phyloP scores from a whole-genome alignment of 2,888 invertebrate genomes.

The Philonicus albiceps region DNA sequence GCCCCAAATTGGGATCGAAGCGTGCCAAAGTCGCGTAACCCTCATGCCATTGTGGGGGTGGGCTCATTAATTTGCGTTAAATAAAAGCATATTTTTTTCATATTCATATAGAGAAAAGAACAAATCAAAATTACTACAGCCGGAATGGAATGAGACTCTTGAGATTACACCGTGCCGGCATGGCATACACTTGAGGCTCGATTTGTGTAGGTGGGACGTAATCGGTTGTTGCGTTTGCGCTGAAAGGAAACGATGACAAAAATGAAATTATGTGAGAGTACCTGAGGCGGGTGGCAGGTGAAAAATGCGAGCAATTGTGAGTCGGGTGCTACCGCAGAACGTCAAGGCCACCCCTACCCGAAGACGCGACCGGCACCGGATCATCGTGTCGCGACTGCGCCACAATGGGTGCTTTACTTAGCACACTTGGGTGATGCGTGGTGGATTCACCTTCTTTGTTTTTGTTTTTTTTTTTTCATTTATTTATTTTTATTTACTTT shows the following conservation, averaged over 20 bases:
- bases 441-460: constrained; percentile 19
- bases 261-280: background rate
- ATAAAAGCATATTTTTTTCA: background rate
- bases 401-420: constrained; percentile 1
- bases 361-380: background rate
- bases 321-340: constrained; percentile 14
- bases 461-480: background rate
- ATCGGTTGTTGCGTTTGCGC: background rate
- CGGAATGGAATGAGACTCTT: background rate
- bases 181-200: background rate
- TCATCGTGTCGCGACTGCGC: background rate
- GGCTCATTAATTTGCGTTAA: background rate
- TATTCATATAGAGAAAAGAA: background rate
- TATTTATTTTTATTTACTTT: background rate
- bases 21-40: constrained; percentile 2
- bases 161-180: background rate
- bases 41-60: background rate
- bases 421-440: background rate
- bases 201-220: background rate
- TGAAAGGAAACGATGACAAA: background rate
- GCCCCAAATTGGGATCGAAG: background rate
- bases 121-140: background rate
- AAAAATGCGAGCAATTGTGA: constrained; percentile 32
- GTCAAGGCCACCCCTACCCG: constrained; percentile 26
- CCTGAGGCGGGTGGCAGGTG: background rate